These are phyloP conservation scores for Mimachlamys varia DNA, from an alignment of 2,888 invertebrate genomes.

Conservation along the genomic window DNA sequence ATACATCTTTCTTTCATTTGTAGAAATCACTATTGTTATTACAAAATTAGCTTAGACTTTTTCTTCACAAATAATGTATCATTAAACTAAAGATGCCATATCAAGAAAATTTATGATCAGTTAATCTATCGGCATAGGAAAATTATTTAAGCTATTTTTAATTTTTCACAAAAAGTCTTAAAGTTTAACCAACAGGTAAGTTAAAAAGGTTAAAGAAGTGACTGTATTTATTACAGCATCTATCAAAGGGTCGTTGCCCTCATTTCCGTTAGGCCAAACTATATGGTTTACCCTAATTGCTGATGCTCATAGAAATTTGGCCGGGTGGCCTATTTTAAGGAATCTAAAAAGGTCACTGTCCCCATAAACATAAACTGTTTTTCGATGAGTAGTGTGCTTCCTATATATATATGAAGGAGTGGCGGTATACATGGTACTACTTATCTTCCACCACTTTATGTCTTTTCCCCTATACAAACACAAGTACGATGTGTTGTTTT, in stretches of 20 bases:
- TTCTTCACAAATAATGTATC: too few species aligned
- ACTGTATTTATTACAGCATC: neutral
- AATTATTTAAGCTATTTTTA: too few species aligned
- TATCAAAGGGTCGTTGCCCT: neutral
- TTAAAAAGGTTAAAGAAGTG: neutral
- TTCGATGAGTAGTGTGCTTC: neutral
- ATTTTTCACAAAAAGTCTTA: neutral
- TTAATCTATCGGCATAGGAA: too few species aligned
- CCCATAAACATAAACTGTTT: slow-evolving; percentile 19
- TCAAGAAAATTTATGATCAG: too few species aligned
- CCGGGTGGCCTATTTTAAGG: neutral
- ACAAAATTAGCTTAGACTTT: too few species aligned
- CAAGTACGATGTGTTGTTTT: neutral
- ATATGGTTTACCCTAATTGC: neutral
- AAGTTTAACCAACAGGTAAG: neutral
- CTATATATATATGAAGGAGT: neutral
- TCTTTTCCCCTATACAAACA: neutral
- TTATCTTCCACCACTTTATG: neutral
- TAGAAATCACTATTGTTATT: too few species aligned
- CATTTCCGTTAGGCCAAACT: neutral
- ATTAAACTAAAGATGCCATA: too few species aligned
- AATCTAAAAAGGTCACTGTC: neutral
- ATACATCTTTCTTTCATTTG: too few species aligned
- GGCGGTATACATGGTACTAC: neutral
- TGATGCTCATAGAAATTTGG: neutral